Conservation (phyloP, 2,797 vertebrate genomes). For the Acomys russatus region DNA sequence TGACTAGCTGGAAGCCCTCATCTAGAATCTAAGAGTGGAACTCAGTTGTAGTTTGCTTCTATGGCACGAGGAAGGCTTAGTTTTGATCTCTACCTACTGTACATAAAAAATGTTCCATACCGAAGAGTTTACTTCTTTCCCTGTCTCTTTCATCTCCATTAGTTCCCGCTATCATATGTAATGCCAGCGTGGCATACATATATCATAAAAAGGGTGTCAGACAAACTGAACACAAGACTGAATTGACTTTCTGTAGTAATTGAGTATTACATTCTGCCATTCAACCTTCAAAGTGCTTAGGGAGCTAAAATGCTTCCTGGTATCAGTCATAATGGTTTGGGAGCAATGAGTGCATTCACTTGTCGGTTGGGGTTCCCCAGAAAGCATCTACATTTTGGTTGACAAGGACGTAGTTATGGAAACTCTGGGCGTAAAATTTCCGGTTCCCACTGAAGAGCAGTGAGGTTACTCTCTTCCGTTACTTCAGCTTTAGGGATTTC, state of each 20-base stretch:
- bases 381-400: background rate
- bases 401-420: no score
- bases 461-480: background rate
- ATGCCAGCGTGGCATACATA: no score
- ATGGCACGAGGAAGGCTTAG: background rate
- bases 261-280: background rate
- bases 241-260: background rate
- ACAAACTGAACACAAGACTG: no score
- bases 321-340: background rate
- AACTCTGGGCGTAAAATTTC: no score
- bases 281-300: no score
- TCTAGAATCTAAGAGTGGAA: background rate
- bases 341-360: background rate
- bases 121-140: background rate
- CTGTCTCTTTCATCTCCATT: background rate
- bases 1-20: background rate
- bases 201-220: background rate
- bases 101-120: background rate
- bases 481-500: background rate
- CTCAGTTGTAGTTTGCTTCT: background rate
- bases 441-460: background rate
- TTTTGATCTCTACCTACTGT: background rate
- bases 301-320: no score
- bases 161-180: background rate
- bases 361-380: no score